phyloP scores from a whole-genome alignment of 2,113 vertebrate genomes.

The Aplodontia rufa region DNA sequence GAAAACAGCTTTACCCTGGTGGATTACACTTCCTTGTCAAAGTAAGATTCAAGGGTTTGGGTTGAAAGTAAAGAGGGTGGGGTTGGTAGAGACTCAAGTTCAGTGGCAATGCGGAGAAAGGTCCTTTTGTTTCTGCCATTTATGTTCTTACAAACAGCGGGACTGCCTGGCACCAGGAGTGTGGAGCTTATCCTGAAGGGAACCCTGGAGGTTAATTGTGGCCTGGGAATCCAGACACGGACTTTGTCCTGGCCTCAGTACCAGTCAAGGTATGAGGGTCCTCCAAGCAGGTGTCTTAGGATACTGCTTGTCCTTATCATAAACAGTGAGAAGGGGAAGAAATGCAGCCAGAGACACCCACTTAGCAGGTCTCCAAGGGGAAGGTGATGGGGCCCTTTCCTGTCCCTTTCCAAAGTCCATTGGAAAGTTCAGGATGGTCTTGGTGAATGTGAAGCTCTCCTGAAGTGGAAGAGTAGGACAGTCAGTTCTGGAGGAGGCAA shows the following conservation, averaged over 20 bases:
- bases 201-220: background rate
- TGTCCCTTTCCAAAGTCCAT: background rate
- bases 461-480: background rate
- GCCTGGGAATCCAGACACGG: no score
- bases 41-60: background rate
- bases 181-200: background rate
- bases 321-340: background rate
- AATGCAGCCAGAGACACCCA: background rate
- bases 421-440: background rate
- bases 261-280: background rate
- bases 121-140: background rate
- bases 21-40: background rate
- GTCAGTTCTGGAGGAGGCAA: background rate
- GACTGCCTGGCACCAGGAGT: background rate
- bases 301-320: background rate
- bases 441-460: constrained; percentile 35
- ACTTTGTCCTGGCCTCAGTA: background rate
- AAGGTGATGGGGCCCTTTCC: background rate
- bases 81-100: background rate
- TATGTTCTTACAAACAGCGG: background rate
- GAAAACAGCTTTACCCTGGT: background rate
- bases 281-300: background rate
- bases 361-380: background rate
- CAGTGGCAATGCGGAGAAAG: background rate
- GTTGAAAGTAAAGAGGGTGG: background rate